phyloP scores from a whole-genome alignment of 2,113 vertebrate genomes.

The Eptesicus fuscus region DNA sequence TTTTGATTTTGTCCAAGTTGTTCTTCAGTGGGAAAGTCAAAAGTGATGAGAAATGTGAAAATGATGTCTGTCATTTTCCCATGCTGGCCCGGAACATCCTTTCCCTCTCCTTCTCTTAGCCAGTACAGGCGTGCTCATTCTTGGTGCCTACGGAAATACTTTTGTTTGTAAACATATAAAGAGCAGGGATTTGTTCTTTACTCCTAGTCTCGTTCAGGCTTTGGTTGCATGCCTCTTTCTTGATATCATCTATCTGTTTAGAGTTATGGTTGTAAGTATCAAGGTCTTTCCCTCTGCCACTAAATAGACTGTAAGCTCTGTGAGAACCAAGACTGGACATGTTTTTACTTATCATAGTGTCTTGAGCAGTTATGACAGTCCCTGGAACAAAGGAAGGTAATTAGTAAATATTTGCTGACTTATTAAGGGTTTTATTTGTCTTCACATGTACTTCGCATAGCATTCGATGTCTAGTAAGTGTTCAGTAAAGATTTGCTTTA shows the following conservation, averaged over 20 bases:
- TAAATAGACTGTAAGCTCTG: background rate
- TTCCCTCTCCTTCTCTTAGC: background rate
- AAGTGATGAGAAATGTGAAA: background rate
- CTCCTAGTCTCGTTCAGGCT: background rate
- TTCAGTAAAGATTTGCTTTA: background rate
- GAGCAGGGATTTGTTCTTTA: background rate
- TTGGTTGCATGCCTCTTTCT: background rate
- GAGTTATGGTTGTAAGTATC: background rate
- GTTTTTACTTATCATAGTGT: background rate
- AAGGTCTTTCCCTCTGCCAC: background rate
- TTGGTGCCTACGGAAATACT: background rate
- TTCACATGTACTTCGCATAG: background rate
- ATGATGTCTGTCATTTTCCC: background rate
- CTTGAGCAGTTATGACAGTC: background rate
- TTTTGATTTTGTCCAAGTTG: conserved; percentile 7
- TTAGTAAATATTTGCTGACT: background rate
- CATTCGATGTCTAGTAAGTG: background rate
- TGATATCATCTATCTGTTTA: background rate
- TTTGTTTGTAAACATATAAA: background rate
- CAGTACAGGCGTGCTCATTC: background rate
- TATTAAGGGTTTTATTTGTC: conserved; percentile 10
- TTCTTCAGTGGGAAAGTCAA: background rate
- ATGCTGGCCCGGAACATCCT: background rate
- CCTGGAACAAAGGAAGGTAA: background rate
- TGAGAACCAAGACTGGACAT: background rate